Conservation (phyloP, 1,140 invertebrate species). For the Drosophila guanche region DNA sequence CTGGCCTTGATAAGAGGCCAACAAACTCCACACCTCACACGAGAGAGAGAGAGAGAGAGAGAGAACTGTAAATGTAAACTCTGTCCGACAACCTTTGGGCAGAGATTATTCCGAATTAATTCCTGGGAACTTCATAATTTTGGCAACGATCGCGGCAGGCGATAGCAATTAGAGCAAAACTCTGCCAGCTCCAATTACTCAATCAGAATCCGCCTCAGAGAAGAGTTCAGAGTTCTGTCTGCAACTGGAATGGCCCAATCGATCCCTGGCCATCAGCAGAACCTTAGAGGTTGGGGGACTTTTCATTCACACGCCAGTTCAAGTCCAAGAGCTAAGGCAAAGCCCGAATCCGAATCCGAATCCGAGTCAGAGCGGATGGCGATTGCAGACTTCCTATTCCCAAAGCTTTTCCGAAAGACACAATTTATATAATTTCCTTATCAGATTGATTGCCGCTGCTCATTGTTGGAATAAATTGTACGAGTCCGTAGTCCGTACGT, state of each 20-base stretch:
- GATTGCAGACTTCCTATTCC: constrained; percentile 70
- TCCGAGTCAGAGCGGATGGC: constrained; percentile 39
- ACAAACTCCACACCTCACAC: constrained; percentile 54
- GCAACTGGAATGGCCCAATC: constrained; percentile 38
- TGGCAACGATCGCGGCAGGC: constrained; percentile 51
- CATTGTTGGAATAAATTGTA: constrained; percentile 69
- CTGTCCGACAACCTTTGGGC: constrained; percentile 24
- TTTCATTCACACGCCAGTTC: constrained; percentile 59
- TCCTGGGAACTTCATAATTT: constrained; percentile 56
- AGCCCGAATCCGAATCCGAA: constrained; percentile 24
- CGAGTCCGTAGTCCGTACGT: constrained; percentile 1
- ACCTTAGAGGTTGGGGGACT: constrained; percentile 14
- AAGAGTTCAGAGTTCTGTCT: background rate
- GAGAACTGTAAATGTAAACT: constrained; percentile 32
- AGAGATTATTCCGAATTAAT: constrained; percentile 27
- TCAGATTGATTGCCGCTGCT: constrained; percentile 50
- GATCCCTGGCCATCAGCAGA: constrained; percentile 49
- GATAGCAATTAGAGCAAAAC: constrained; percentile 71
- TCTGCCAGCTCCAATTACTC: constrained; percentile 60
- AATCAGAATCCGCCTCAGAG: constrained; percentile 26
- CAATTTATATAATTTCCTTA: constrained; percentile 79
- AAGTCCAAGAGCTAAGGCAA: constrained; percentile 3
- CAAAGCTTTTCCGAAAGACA: constrained; percentile 58
- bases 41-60: constrained; percentile 22
- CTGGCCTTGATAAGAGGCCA: constrained; percentile 41